These are phyloP conservation scores for Macquaria australasica DNA, from an alignment of 2,113 vertebrate species.

Conservation along the genomic window DNA sequence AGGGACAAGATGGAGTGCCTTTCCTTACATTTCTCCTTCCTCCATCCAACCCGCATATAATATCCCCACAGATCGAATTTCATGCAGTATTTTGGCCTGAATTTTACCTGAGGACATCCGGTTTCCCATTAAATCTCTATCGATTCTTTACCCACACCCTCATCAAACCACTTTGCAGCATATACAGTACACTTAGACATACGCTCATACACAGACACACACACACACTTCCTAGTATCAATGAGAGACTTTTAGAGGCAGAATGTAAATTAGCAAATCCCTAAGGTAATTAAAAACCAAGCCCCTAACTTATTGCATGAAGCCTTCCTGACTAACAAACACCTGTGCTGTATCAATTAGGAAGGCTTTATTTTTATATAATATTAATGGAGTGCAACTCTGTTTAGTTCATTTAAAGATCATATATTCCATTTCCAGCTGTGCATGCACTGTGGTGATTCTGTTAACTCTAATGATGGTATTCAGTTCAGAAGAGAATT, in stretches of 20 bases:
- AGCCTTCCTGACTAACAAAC: constrained; percentile 78
- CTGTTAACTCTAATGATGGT: constrained; percentile 10
- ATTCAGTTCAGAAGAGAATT: constrained; percentile 6
- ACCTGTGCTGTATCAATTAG: constrained; percentile 85
- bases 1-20: constrained; percentile 43
- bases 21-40: constrained; percentile 32
- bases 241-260: constrained; percentile 58
- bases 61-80: constrained; percentile 53
- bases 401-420: constrained; percentile 76
- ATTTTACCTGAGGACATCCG: constrained; percentile 70
- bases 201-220: constrained; percentile 30
- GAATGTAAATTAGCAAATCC: constrained; percentile 79
- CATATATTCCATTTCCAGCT: constrained; percentile 70
- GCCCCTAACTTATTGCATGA: constrained; percentile 70
- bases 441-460: constrained; percentile 30
- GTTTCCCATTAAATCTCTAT: constrained; percentile 70
- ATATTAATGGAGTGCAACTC: constrained; percentile 73
- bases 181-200: constrained; percentile 48
- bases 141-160: constrained; percentile 61
- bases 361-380: constrained; percentile 74
- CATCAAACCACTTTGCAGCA: constrained; percentile 63
- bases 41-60: constrained; percentile 19
- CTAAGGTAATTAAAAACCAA: constrained; percentile 82
- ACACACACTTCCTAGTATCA: constrained; percentile 43
- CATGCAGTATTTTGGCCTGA: constrained; percentile 57